These are phyloP conservation scores for Cordilura impudica DNA, from an alignment of 2,888 invertebrate species.

Conservation along the genomic window DNA sequence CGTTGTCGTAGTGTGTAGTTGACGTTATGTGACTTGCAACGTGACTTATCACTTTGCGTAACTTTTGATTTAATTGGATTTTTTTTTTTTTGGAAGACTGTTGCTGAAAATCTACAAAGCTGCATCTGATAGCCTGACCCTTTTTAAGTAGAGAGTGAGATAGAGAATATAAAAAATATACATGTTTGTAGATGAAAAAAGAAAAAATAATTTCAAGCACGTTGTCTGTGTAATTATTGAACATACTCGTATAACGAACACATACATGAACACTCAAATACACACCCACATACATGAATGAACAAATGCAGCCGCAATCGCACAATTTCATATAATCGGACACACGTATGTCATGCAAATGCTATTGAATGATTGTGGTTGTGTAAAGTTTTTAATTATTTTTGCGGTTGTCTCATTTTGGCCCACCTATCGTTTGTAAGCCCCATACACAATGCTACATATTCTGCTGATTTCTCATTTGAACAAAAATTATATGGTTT, in stretches of 20 bases:
- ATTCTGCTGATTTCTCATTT: not conserved
- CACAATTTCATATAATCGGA: not conserved
- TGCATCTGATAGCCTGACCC: slow-evolving; percentile 28
- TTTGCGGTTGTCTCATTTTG: slow-evolving; percentile 57
- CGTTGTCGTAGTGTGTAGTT: not conserved
- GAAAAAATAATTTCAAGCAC: slow-evolving; percentile 38
- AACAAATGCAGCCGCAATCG: not conserved
- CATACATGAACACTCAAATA: slow-evolving; percentile 1
- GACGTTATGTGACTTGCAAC: slow-evolving; percentile 41
- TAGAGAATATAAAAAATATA: too few species aligned
- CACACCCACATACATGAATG: not conserved
- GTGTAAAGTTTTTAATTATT: slow-evolving; percentile 60
- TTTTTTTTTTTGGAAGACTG: slow-evolving; percentile 34
- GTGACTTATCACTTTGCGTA: slow-evolving; percentile 60
- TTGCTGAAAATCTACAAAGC: slow-evolving; percentile 15
- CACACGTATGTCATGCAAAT: slow-evolving; percentile 19
- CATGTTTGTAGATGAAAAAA: not conserved
- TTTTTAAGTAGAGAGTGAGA: not conserved
- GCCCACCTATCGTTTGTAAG: slow-evolving; percentile 11
- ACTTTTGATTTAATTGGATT: slow-evolving; percentile 60
- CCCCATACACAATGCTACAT: not conserved
- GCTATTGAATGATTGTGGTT: slow-evolving; percentile 56
- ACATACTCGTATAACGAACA: slow-evolving; percentile 3
- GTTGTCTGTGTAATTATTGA: slow-evolving; percentile 26
- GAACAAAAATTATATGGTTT: not conserved